phyloP scores from a whole-genome alignment of 2,113 vertebrate genomes.

The Chloropsis cyanopogon region DNA sequence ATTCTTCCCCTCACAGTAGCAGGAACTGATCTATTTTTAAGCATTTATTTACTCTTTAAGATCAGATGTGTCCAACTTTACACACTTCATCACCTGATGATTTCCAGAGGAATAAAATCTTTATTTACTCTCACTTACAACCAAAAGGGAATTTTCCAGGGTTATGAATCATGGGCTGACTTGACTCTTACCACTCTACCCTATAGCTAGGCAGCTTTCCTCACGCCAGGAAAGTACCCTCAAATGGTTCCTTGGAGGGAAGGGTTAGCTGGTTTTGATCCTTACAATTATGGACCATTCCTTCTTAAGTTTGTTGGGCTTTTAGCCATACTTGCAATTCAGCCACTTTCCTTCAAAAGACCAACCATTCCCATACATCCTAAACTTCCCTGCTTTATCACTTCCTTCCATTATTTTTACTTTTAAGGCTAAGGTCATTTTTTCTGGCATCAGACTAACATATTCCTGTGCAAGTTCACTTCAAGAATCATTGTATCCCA shows the following conservation, averaged over 20 bases:
- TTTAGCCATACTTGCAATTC: not conserved
- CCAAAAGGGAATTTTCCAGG: not conserved
- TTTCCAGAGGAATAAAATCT: constrained; percentile 13
- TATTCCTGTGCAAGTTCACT: not conserved
- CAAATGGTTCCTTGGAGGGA: not conserved
- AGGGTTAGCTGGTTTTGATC: not conserved
- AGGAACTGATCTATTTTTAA: constrained; percentile 7
- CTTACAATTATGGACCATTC: not conserved
- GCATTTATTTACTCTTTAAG: not conserved
- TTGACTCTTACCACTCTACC: not conserved
- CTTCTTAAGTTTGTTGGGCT: not conserved
- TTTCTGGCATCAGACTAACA: not conserved
- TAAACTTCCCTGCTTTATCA: not conserved
- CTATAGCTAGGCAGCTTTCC: not conserved
- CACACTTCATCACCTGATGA: not conserved
- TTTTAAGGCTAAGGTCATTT: not conserved
- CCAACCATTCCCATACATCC: not conserved
- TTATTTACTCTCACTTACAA: not conserved
- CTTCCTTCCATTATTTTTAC: not conserved
- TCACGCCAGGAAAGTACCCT: not conserved
- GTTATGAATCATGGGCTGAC: not conserved
- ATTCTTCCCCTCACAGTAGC: not conserved
- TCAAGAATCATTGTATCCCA: not conserved
- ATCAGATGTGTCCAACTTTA: not conserved
- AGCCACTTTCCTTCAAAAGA: not conserved